A percentile compares a stretch with the other conserved stretches of the same genome.
phyloP scores from a whole-genome alignment of 2,888 invertebrate species.

The Drosophila mercatorum region DNA sequence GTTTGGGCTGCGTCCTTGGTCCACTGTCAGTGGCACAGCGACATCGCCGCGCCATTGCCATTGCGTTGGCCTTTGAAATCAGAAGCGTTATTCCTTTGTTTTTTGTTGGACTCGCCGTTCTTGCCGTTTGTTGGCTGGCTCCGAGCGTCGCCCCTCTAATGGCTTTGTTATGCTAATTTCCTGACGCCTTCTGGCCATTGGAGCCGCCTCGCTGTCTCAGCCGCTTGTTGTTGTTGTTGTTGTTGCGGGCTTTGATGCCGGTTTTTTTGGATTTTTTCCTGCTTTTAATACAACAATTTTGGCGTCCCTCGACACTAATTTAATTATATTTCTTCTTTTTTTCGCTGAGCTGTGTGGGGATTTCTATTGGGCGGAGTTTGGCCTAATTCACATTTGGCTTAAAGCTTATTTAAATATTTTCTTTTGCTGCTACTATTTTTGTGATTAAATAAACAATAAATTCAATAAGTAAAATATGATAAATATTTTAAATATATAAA shows the following conservation, averaged over 20 bases:
- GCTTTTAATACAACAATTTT: slow-evolving; percentile 45
- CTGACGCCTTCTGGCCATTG: slow-evolving; percentile 70
- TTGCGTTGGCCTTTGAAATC: slow-evolving; percentile 67
- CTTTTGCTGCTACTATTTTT: not conserved
- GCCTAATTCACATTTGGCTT: not conserved
- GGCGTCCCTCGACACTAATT: slow-evolving; percentile 51
- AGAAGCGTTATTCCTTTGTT: slow-evolving; percentile 44
- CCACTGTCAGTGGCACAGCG: slow-evolving; percentile 55
- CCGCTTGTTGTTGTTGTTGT: slow-evolving; percentile 15
- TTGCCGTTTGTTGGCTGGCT: slow-evolving; percentile 11
- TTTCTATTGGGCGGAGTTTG: not conserved
- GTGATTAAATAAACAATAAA: not conserved
- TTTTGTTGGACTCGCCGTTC: slow-evolving; percentile 5
- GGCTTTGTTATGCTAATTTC: slow-evolving; percentile 78
- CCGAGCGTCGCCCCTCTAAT: slow-evolving; percentile 50
- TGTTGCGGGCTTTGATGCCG: slow-evolving; percentile 42
- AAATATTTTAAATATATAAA: no score
- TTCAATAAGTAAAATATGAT: no score
- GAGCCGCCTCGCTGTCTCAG: slow-evolving; percentile 33
- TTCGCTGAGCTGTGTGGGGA: not conserved
- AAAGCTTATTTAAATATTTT: not conserved
- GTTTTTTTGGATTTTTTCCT: slow-evolving; percentile 29
- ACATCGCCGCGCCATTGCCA: slow-evolving; percentile 25
- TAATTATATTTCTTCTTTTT: slow-evolving; percentile 56
- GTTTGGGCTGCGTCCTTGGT: slow-evolving; percentile 37